These are phyloP conservation scores for Drosophila longiperda DNA, from an alignment of 2,888 invertebrate genomes.

Conservation along the genomic window DNA sequence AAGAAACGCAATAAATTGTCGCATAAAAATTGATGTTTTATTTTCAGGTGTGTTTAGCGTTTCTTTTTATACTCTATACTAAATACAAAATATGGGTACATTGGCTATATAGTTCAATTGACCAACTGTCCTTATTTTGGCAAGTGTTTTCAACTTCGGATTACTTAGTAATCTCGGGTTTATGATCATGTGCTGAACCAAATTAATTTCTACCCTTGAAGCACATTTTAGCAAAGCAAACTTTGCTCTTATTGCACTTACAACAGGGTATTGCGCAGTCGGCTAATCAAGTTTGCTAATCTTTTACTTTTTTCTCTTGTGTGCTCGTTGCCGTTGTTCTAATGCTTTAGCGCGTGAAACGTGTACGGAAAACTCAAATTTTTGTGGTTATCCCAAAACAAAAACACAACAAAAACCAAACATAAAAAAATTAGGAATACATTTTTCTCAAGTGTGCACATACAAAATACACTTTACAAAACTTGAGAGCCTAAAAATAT, in stretches of 20 bases:
- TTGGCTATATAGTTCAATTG: background rate
- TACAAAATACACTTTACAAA: background rate
- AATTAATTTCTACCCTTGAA: background rate
- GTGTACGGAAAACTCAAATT: slow-evolving; percentile 77
- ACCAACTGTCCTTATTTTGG: background rate
- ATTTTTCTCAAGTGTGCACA: background rate
- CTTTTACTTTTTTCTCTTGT: slow-evolving; percentile 4
- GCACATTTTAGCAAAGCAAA: background rate
- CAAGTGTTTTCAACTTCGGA: background rate
- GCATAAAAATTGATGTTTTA: slow-evolving; percentile 81
- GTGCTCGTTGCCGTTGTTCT: slow-evolving; percentile 28
- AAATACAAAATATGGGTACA: background rate
- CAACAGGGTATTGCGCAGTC: background rate
- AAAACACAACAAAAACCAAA: slow-evolving; percentile 39
- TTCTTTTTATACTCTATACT: background rate
- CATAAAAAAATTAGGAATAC: slow-evolving; percentile 4
- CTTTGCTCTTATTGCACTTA: no score
- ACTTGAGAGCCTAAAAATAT: background rate
- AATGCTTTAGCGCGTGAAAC: slow-evolving; percentile 61
- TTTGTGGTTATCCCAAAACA: slow-evolving; percentile 47
- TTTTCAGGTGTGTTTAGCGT: slow-evolving; percentile 54
- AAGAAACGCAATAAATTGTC: slow-evolving; percentile 77
- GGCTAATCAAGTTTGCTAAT: background rate
- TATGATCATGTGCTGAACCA: background rate
- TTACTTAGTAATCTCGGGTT: no score